Conservation (phyloP, 2,797 vertebrate species). For the Paratrypauchen microcephalus region DNA sequence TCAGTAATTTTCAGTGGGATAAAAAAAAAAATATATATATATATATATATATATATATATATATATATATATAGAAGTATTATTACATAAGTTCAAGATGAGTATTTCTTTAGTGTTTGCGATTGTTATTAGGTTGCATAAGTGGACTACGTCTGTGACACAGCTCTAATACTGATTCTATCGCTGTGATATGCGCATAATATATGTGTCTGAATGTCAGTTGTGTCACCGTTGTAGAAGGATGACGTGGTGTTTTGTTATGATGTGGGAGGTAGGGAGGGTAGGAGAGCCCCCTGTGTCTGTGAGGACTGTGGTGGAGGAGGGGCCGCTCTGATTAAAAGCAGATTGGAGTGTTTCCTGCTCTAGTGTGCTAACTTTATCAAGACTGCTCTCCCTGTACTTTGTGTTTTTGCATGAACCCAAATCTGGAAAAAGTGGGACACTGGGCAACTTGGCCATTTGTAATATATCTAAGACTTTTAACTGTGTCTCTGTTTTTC, state of each 20-base stretch:
- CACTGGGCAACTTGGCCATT: not conserved
- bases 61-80: not conserved
- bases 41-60: too few species aligned
- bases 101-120: not conserved
- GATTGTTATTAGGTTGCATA: not conserved
- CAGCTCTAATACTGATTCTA: not conserved
- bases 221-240: slow-evolving; percentile 14
- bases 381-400: slow-evolving; percentile 37
- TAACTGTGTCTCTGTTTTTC: too few species aligned
- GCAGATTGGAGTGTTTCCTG: slow-evolving; percentile 90
- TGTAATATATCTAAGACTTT: too few species aligned
- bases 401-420: slow-evolving; percentile 31
- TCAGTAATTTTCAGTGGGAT: not conserved
- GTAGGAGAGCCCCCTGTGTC: slow-evolving; percentile 54
- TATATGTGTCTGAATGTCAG: slow-evolving; percentile 10
- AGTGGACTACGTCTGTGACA: not conserved
- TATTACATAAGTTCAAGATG: not conserved
- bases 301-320: slow-evolving; percentile 48
- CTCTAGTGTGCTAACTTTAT: slow-evolving; percentile 75
- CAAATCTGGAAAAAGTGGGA: slow-evolving; percentile 62
- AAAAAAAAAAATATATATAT: not conserved
- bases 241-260: slow-evolving; percentile 41
- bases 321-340: slow-evolving; percentile 83
- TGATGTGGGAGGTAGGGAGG: slow-evolving; percentile 30
- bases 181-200: not conserved